phyloP scores from a whole-genome alignment of 2,797 vertebrate genomes.

The Mustela erminea region DNA sequence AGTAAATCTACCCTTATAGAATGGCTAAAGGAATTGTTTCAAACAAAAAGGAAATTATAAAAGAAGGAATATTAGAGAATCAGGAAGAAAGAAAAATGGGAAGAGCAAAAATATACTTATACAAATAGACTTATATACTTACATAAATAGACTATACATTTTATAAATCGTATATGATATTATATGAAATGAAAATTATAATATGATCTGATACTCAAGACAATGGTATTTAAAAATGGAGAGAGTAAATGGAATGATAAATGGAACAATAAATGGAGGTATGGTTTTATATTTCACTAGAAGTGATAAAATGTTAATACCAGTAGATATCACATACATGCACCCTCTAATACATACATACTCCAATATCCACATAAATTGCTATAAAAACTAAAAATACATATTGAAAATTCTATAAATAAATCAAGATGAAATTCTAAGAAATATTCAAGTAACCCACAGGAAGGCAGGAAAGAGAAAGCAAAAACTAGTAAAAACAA shows the following conservation, averaged over 20 bases:
- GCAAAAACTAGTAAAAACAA: not conserved
- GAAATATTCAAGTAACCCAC: not conserved
- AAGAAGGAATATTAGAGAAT: not conserved
- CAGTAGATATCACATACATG: not conserved
- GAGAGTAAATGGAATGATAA: not conserved
- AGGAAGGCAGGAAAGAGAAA: not conserved
- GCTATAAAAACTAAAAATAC: not conserved
- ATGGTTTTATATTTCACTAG: not conserved
- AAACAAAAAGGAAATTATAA: not conserved
- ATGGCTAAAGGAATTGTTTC: not conserved
- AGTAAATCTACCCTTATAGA: not conserved
- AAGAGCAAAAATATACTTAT: not conserved
- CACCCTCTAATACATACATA: not conserved
- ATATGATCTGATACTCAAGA: not conserved
- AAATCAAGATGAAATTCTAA: not conserved
- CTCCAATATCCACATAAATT: not conserved
- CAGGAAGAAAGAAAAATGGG: not conserved
- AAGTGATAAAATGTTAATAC: not conserved
- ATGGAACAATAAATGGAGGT: not conserved
- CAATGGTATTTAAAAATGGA: not conserved
- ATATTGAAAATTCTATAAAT: not conserved
- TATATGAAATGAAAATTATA: not conserved
- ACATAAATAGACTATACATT: not conserved
- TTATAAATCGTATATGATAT: slow-evolving; percentile 11
- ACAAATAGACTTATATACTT: not conserved